Evolutionary conservation across 1,140 invertebrate genomes (phyloP).

Genomic region (Leucophenga varia): DNA sequence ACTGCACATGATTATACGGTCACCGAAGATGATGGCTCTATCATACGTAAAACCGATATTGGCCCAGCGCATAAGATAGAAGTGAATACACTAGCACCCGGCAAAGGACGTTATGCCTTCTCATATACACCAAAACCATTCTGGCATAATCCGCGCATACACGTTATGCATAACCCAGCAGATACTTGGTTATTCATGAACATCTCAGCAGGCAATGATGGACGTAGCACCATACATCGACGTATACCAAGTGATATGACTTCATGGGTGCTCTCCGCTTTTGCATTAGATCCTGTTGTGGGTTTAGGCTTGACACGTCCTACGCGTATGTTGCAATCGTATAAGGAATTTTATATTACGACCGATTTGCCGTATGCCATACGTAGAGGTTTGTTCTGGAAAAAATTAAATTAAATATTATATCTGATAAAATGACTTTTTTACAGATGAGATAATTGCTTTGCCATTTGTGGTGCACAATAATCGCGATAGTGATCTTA

Average conservation of each 20-base stretch:
- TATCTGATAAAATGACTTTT: too few relatives aligned
- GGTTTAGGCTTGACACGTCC: conserved; percentile 81
- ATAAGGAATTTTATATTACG: conserved; percentile 85
- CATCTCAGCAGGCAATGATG: conserved; percentile 66
- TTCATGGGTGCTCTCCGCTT: conserved; percentile 89
- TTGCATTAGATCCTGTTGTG: conserved; percentile 81
- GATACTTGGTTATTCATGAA: conserved; percentile 85
- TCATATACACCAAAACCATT: conserved; percentile 79
- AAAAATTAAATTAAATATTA: too few relatives aligned
- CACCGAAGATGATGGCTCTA: conserved; percentile 43
- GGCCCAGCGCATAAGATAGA: conserved; percentile 55
- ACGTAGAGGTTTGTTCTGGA: conserved; percentile 65
- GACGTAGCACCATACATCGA: conserved; percentile 55
- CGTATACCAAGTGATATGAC: conserved; percentile 85
- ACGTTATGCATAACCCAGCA: conserved; percentile 71
- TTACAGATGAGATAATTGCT: conserved; percentile 74
- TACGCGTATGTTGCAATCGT: conserved; percentile 76
- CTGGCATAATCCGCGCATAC: conserved; percentile 76
- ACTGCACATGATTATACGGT: conserved; percentile 22
- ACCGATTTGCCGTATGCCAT: conserved; percentile 84
- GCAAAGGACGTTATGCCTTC: conserved; percentile 87
- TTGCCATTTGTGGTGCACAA: conserved; percentile 92
- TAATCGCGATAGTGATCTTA: conserved; percentile 77
- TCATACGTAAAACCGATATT: conserved; percentile 52
- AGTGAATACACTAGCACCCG: conserved; percentile 73